Evolutionary conservation across 2,113 vertebrate genomes (phyloP), one percentile per base, ranked within the genome.

Genomic region (Platysternon megacephalum): DNA sequence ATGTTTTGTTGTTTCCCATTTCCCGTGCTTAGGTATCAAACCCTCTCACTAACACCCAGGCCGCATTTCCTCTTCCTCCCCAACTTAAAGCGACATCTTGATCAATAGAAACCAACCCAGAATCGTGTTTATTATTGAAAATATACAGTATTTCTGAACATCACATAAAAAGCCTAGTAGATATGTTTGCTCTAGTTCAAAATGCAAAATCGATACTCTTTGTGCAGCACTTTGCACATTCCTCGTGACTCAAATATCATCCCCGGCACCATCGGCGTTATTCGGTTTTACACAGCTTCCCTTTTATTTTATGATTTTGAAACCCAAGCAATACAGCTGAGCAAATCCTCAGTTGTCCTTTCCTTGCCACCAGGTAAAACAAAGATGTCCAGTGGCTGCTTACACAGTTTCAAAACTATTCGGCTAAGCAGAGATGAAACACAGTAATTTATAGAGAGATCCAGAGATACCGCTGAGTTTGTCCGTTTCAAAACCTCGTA

Each of bases 91-190:
- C 0, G 6, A 88, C 91, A 53, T 24, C 32, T 91, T 78, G 22
- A 95, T 96, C 94, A 95, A 96, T 48, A 96, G 94, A 98, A 98
- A 97, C 94, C 93, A 97, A 97, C 95, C 94, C 97, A 95, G 94
- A 97, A 94, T 93, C 96, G 93, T 97, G 90, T 98, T 98, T 97
- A 97, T 97, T 98, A 96, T 83, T 97, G 97, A 97, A 98, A 98
- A 98, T 97, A 98, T 94, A 97, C 97, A 98, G 35, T 94, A 86
- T 97, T 97, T 97, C 91, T 96, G 93, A 97, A 96, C 88, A 94
- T 97, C 91, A 97, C 97, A 96, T 97, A 97, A 97, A 98, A 97
- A 97, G 97, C 96, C 91, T 88, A 49, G 82, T 93, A 96, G 87
- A 93, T 91, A 93, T 85, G 87, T 81, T 85, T 85, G 94, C 88